phyloP scores from a whole-genome alignment of 2,797 vertebrate species.

The Tarsius wallacei region DNA sequence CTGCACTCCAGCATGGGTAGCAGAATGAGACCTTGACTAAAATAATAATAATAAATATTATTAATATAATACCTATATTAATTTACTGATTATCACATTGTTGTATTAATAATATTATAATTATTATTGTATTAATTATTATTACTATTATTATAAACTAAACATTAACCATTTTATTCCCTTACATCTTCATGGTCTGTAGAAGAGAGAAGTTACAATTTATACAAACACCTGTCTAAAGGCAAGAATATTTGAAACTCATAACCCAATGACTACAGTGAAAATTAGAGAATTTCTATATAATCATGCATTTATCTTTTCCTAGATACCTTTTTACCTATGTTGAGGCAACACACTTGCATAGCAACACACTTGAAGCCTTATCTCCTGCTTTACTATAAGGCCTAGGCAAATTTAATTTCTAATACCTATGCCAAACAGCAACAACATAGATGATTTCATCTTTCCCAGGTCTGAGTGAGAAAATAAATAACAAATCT shows the following conservation, averaged over 20 bases:
- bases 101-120: too few relatives aligned
- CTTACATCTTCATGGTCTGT: neutral
- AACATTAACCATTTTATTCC: neutral
- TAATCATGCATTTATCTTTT: neutral
- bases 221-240: neutral
- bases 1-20: too few relatives aligned
- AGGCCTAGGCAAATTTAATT: neutral
- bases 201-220: neutral
- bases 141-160: too few relatives aligned
- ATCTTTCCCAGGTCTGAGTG: neutral
- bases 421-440: neutral
- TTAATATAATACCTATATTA: too few relatives aligned
- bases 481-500: conserved; percentile 56
- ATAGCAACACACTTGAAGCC: neutral
- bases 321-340: neutral
- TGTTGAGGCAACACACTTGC: fast-evolving
- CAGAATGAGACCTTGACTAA: too few relatives aligned
- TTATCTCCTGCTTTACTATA: neutral
- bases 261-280: neutral
- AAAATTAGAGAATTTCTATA: neutral
- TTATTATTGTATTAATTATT: too few relatives aligned
- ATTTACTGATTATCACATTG: too few relatives aligned
- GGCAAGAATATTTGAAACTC: neutral
- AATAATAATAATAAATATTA: too few relatives aligned
- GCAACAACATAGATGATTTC: neutral